Conservation (phyloP, 2,888 invertebrate species). For the Drosophila siamana region DNA sequence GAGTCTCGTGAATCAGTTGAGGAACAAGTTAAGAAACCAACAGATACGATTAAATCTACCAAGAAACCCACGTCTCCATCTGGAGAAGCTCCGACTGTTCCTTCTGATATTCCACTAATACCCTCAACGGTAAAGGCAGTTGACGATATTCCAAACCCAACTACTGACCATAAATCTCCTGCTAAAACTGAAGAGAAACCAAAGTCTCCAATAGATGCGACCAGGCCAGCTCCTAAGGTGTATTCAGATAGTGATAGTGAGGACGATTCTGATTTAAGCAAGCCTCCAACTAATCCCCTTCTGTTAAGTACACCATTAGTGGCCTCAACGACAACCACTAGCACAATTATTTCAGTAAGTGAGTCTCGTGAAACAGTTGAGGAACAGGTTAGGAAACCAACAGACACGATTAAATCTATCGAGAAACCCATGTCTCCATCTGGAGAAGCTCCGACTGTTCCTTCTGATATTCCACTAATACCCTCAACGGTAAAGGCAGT, state of each 20-base stretch:
- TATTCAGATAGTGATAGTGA: no score
- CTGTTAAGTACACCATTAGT: not conserved
- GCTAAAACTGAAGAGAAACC: no score
- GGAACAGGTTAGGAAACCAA: not conserved
- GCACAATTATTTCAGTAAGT: conserved; percentile 2
- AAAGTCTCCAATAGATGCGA: no score
- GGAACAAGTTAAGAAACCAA: no score
- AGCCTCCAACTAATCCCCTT: not conserved
- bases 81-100: no score
- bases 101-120: no score
- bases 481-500: not conserved
- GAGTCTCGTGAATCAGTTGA: no score
- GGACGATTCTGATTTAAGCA: not conserved
- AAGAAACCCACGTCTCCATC: no score
- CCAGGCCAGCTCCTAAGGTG: not conserved
- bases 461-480: not conserved
- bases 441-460: not conserved
- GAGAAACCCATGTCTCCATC: conserved; percentile 31
- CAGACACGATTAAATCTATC: not conserved
- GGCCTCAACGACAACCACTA: not conserved
- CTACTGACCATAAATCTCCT: no score
- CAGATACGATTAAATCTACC: no score
- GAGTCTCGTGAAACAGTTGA: conserved; percentile 10
- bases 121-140: no score
- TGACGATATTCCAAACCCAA: no score